Conservation (phyloP, 2,888 invertebrate species). For the Altica lythri region DNA sequence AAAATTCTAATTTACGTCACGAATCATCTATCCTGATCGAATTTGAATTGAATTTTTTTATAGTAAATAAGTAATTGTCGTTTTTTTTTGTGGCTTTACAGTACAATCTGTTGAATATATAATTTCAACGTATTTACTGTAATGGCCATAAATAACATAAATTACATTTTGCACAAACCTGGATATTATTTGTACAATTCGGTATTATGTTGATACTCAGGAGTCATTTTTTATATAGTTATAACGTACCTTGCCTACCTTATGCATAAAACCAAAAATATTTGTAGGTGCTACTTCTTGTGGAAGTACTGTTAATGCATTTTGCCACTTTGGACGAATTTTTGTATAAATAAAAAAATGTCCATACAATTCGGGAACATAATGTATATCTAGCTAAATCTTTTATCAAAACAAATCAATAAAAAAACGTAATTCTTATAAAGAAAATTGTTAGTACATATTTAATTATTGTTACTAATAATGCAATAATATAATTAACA, state of each 20-base stretch:
- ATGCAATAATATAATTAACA: conserved; percentile 19
- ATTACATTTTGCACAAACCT: no score
- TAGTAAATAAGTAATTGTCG: no score
- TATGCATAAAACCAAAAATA: conserved; percentile 1
- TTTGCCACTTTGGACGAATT: conserved; percentile 15
- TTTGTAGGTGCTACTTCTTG: conserved; percentile 7
- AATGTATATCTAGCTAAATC: conserved; percentile 28
- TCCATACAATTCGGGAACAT: conserved; percentile 24
- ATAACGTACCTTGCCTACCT: neutral
- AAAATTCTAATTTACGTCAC: no score
- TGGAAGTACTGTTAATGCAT: conserved; percentile 4
- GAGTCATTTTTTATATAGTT: no score
- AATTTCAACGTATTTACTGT: no score
- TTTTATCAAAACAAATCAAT: conserved; percentile 10
- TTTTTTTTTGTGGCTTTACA: no score
- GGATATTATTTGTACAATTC: no score
- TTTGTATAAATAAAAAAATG: conserved; percentile 15
- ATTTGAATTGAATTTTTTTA: no score
- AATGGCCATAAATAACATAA: no score
- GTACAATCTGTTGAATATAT: no score
- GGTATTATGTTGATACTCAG: no score
- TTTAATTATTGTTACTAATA: conserved; percentile 28
- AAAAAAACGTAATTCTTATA: conserved; percentile 24
- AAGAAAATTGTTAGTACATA: conserved; percentile 28
- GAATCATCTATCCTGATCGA: no score